Base-by-base conservation (phyloP, 2,113 vertebrate genomes). In the Australoheros scitulus region DNA sequence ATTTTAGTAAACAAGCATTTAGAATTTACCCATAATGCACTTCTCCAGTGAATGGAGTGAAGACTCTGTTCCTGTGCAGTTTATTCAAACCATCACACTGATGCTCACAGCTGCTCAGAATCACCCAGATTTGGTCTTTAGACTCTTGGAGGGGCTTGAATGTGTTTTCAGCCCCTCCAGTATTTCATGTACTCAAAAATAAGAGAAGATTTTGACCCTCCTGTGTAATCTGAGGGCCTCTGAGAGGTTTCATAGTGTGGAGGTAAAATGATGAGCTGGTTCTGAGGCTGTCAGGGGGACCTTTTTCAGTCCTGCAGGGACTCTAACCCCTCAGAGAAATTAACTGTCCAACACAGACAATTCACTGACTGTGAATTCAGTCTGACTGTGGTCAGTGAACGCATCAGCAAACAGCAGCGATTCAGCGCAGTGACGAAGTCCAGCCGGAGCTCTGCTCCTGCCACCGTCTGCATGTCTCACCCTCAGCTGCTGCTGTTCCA, bases 401-500 rank as follows among this genome's bases (percentile, higher is more conserved):
- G 8, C 52, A 8, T 2, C 52, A 9, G 18, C 18, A 3, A 7
- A 55, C 7, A 29, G 47, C 68, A 2, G 68, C 20, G 18, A 72
- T 72, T 55, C 17, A n/a, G n/a, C 11, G 26, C 68, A 72, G 26
- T 55, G 14, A 8, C 8, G 7, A 36, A 36, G 34, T 36, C 36
- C 36, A 36, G 7, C 6, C 36, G 36, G 36, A 36, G 36, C 36
- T 8, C 8, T 9, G 36, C 36, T 36, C 36, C 7, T 36, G 8
- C 9, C 82, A 47, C 20, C 15, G 34, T 57, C 59, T 75, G 85
- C 88, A 85, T 83, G 86, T 36, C 82, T 26, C 47, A 5, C 11
- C 22, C 29, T 36, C 10, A n/a, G 70, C 65, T 41, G 61, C 79
- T 86, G 68, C 61, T 70, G 60, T 84, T 78, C 70, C 68, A 58